Conservation (phyloP, 2,797 vertebrate species). For the Botia almorhae region DNA sequence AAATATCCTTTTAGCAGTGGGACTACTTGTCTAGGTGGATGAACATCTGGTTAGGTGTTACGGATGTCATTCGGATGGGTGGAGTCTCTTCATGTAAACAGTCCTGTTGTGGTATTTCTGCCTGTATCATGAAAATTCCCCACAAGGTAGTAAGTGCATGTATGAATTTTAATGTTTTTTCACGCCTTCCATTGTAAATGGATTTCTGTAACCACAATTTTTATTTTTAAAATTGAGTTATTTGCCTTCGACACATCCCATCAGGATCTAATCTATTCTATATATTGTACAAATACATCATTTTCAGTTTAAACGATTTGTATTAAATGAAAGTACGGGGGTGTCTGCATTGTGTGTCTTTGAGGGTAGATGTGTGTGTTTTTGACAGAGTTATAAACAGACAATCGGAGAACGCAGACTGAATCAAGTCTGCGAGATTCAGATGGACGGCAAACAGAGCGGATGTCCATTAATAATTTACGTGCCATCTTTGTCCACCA, state of each 20-base stretch:
- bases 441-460: constrained; percentile 58
- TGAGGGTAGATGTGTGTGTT: constrained; percentile 33
- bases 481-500: constrained; percentile 68
- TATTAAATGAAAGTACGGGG: not conserved
- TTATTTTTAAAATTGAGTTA: no score
- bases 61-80: no score
- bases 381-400: constrained; percentile 49
- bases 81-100: no score
- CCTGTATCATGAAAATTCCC: no score
- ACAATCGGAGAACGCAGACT: constrained; percentile 48
- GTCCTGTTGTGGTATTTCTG: no score
- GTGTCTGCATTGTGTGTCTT: constrained; percentile 30
- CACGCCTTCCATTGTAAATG: not conserved
- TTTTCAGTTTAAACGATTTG: not conserved
- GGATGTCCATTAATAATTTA: constrained; percentile 76
- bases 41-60: no score
- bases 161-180: not conserved
- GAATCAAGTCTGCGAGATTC: constrained; percentile 36
- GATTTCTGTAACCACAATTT: no score
- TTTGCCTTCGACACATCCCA: not conserved
- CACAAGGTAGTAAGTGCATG: not conserved
- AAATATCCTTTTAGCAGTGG: no score
- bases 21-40: no score
- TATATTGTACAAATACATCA: not conserved
- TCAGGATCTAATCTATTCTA: not conserved